These are phyloP conservation scores for Melanostoma mellinum DNA, from an alignment of 2,888 invertebrate species.

Conservation along the genomic window DNA sequence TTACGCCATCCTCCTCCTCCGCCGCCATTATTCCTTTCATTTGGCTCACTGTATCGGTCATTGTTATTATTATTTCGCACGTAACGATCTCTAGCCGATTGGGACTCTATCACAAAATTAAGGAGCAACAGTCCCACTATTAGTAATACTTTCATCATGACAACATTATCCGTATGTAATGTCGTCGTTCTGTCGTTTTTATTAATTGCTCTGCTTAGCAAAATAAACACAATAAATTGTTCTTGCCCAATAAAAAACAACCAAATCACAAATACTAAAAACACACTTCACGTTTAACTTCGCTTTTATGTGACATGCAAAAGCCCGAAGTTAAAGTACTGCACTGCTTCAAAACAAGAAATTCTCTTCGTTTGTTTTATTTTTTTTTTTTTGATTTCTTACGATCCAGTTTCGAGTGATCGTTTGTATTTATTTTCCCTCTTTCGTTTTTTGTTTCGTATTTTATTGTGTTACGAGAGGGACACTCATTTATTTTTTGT, in stretches of 20 bases:
- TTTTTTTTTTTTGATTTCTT: slow-evolving; percentile 51
- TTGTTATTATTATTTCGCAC: slow-evolving; percentile 75
- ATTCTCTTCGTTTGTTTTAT: slow-evolving; percentile 31
- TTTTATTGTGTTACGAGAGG: slow-evolving; percentile 52
- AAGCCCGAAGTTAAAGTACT: slow-evolving; percentile 64
- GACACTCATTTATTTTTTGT: slow-evolving; percentile 32
- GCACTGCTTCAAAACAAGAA: slow-evolving; percentile 50
- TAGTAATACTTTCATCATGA: slow-evolving; percentile 77
- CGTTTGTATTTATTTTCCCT: slow-evolving; percentile 40
- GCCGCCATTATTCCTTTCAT: slow-evolving; percentile 26
- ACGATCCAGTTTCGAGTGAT: slow-evolving; percentile 72
- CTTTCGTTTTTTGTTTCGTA: slow-evolving; percentile 12
- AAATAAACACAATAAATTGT: neutral
- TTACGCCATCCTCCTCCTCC: slow-evolving; percentile 59
- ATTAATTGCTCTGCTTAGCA: slow-evolving; percentile 2
- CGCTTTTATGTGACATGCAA: slow-evolving; percentile 49
- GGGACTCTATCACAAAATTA: slow-evolving; percentile 76
- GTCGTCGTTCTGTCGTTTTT: slow-evolving; percentile 20
- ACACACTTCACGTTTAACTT: slow-evolving; percentile 48
- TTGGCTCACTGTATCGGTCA: slow-evolving; percentile 24
- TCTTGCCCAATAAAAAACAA: slow-evolving; percentile 10
- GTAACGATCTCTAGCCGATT: slow-evolving; percentile 75
- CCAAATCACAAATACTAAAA: slow-evolving; percentile 17
- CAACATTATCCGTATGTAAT: slow-evolving; percentile 72
- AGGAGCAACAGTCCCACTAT: slow-evolving; percentile 78